phyloP scores from a whole-genome alignment of 2,888 invertebrate species.

The Eristalinus aeneus region DNA sequence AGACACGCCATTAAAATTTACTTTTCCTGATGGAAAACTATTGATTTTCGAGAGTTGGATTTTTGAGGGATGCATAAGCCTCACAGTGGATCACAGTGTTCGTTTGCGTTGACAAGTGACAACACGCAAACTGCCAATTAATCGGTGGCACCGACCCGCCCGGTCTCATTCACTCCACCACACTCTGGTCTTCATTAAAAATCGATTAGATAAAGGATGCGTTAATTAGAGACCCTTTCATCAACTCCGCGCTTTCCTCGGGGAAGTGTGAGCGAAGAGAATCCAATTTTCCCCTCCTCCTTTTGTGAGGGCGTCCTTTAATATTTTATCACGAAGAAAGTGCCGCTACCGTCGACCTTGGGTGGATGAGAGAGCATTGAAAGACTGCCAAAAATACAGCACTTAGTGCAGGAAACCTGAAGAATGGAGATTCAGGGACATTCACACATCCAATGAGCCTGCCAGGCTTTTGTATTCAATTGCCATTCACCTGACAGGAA shows the following conservation, averaged over 20 bases:
- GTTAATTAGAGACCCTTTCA: slow-evolving; percentile 47
- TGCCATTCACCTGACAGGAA: slow-evolving; percentile 32
- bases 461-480: slow-evolving; percentile 38
- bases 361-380: not conserved
- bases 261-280: not conserved
- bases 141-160: not conserved
- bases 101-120: not conserved
- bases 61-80: slow-evolving; percentile 38
- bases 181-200: slow-evolving; percentile 53
- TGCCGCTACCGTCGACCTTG: not conserved
- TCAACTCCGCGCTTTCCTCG: not conserved
- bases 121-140: slow-evolving; percentile 56
- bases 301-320: slow-evolving; percentile 24
- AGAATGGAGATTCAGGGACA: not conserved
- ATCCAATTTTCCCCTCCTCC: not conserved
- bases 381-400: slow-evolving; percentile 7
- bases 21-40: slow-evolving; percentile 70
- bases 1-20: slow-evolving; percentile 69
- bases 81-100: not conserved
- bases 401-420: not conserved
- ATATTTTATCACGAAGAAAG: slow-evolving; percentile 16
- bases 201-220: slow-evolving; percentile 61
- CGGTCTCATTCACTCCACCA: slow-evolving; percentile 6
- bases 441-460: slow-evolving; percentile 20
- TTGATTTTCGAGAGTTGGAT: slow-evolving; percentile 55